Evolutionary conservation across 1,140 invertebrate genomes (phyloP).

Genomic region (Zaprionus ornatus): DNA sequence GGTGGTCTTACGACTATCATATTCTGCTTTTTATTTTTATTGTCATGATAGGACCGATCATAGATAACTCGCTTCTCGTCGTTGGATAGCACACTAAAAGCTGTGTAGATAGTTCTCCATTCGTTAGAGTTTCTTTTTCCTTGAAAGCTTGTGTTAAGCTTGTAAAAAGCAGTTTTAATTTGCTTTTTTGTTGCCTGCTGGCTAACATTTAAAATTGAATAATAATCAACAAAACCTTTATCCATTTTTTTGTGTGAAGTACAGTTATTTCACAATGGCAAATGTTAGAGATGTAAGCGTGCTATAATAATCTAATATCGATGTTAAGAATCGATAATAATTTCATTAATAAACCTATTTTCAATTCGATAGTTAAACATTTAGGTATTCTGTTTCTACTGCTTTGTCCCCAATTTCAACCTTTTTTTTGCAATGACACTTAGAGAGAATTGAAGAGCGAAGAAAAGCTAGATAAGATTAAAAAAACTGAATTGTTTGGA

Average conservation of each 20-base stretch:
- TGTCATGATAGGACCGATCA: background rate
- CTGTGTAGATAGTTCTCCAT: background rate
- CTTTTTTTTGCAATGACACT: too few relatives aligned
- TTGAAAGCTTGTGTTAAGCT: background rate
- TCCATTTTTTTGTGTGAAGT: background rate
- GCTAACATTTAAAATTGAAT: background rate
- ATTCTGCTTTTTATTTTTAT: background rate
- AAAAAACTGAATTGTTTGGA: too few relatives aligned
- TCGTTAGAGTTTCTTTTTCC: background rate
- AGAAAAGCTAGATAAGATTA: too few relatives aligned
- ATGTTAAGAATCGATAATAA: too few relatives aligned
- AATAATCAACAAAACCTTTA: background rate
- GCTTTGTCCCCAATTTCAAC: too few relatives aligned
- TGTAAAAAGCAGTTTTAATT: background rate
- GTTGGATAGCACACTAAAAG: background rate
- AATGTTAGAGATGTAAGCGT: background rate
- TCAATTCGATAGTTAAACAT: too few relatives aligned
- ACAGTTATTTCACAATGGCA: background rate
- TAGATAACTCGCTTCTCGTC: background rate
- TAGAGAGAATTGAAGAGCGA: too few relatives aligned
- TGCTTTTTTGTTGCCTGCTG: background rate
- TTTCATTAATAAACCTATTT: too few relatives aligned
- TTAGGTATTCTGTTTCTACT: too few relatives aligned
- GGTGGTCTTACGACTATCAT: background rate
- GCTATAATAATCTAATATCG: too few relatives aligned